Conservation (phyloP, 2,888 invertebrate genomes). For the Cetonia aurata region DNA sequence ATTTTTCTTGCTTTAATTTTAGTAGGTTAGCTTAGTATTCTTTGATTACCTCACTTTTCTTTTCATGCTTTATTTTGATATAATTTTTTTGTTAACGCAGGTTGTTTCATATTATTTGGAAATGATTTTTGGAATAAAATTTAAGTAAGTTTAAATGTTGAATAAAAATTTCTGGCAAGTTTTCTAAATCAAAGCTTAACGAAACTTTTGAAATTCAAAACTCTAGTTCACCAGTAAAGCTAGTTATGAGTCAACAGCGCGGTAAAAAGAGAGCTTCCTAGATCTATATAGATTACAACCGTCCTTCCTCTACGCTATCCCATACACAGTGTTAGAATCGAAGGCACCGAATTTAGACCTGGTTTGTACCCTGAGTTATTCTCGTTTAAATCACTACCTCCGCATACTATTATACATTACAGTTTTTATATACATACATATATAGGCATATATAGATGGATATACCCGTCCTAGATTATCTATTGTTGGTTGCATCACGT, state of each 20-base stretch:
- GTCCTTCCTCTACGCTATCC: neutral
- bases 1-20: no score
- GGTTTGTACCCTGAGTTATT: constrained; percentile 43
- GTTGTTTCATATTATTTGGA: no score
- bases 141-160: no score
- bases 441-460: neutral
- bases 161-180: no score
- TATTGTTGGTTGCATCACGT: constrained; percentile 54
- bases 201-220: no score
- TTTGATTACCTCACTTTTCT: no score
- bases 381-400: constrained; percentile 48
- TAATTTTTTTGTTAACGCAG: no score
- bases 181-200: no score
- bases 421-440: constrained; percentile 50
- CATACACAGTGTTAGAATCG: neutral
- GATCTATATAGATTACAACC: constrained; percentile 5
- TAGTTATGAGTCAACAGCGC: neutral
- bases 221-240: neutral
- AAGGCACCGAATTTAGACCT: constrained; percentile 15
- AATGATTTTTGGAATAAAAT: no score
- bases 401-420: constrained; percentile 55
- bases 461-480: constrained; percentile 52
- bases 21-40: no score
- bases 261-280: neutral
- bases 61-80: no score